Base-by-base conservation (phyloP, 2,888 invertebrate species). In the Petrolisthes manimaculis region DNA sequence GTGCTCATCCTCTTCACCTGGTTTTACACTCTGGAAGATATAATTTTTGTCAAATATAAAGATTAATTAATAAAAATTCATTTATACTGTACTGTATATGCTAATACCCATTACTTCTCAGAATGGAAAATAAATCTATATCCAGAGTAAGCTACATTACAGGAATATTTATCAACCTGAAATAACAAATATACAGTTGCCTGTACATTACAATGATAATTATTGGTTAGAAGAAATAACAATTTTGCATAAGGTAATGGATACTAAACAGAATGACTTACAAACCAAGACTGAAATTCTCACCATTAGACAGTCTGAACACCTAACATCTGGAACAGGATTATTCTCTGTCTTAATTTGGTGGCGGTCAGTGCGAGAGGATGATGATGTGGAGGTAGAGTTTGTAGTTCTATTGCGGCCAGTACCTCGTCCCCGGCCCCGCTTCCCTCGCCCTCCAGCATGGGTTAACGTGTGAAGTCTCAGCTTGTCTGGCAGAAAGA, bases 391-490 rank as follows among this genome's bases (percentile, higher is more conserved):
- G 14, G 71, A 71, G 37, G 37, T 37, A 8, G 71, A n/a, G 21
- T 18, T 51, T 18, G 69, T n/a, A 61, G 37, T 37, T 69, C 82
- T 51, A 18, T 69, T 69, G 61, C 84, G 74, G 5, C 83, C 77
- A 21, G 74, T 14, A 51, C 56, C 61, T 75, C 84, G 80, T 6
- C 86, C 81, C 24, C 84, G 78, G 14, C 83, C 82, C 21, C 84
- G 78, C 67, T 71, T 77, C 4, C 84, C 74, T 24, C 86, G 89
- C 3, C 87, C 87, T 2, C 85, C 87, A 2, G 85, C 90, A 54
- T 90, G 90, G 12, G 90, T 87, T 83, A 90, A 74, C 83, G 89
- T 77, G 78, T 90, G 90, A 24, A 90, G 87, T 14, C 89, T 85
- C 61, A 90, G 77, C 71, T 90, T 90, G 77, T 90, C 90, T 90